Percentiles rank a stretch among this genome's conserved stretches.
These are phyloP conservation scores for Meriones psammophilus DNA, from an alignment of 2,797 vertebrate species.

Conservation along the genomic window DNA sequence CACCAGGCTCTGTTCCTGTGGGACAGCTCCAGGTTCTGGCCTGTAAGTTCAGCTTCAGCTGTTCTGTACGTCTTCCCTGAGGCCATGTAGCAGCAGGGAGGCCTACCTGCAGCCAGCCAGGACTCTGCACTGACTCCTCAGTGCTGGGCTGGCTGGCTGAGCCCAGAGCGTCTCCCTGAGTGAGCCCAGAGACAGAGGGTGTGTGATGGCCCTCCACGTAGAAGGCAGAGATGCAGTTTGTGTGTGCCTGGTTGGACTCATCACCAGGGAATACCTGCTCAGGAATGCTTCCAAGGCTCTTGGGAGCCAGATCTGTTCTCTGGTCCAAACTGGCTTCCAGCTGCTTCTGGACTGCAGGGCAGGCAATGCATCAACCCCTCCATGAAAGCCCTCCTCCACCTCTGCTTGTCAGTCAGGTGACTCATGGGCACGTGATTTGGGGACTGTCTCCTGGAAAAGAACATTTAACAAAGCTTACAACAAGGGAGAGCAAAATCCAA, in stretches of 20 bases:
- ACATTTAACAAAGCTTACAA: slow-evolving; percentile 46
- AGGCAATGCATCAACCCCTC: not conserved
- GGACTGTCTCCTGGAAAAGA: slow-evolving; percentile 45
- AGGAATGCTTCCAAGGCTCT: not conserved
- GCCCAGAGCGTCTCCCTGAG: not conserved
- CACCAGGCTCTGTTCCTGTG: not conserved
- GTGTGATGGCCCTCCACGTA: not conserved
- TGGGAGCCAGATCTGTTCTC: not conserved
- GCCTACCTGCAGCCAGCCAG: not conserved
- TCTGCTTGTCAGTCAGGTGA: slow-evolving; percentile 28
- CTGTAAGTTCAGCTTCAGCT: not conserved
- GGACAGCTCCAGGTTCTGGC: not conserved
- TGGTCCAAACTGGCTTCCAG: not conserved
- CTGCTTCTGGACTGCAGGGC: not conserved
- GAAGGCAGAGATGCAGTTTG: not conserved
- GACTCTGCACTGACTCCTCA: not conserved
- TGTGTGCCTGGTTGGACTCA: not conserved
- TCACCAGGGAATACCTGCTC: not conserved
- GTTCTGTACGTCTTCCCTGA: not conserved
- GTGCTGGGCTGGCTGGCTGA: not conserved
- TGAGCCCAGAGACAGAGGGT: not conserved
- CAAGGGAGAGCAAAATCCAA: slow-evolving; percentile 52
- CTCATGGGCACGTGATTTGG: not conserved
- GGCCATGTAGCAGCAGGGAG: not conserved
- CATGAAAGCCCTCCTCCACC: not conserved